These are phyloP conservation scores for Brachirus orientalis DNA, from an alignment of 2,113 vertebrate species.

Conservation along the genomic window DNA sequence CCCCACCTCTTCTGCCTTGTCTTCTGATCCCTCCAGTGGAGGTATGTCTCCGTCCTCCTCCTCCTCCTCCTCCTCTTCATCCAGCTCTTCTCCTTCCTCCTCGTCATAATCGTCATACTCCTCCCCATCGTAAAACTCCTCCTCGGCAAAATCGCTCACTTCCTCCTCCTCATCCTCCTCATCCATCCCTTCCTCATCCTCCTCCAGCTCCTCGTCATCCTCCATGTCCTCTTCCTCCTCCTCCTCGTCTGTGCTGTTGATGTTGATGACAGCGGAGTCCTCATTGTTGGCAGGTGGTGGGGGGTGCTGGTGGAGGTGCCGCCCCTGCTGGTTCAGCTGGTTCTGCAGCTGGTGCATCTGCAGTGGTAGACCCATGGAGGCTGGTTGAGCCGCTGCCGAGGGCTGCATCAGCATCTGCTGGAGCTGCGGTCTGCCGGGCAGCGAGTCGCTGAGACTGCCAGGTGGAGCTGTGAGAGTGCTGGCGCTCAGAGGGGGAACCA, in stretches of 20 bases:
- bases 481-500: slow-evolving; percentile 73
- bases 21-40: slow-evolving; percentile 69
- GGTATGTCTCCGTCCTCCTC: slow-evolving; percentile 73
- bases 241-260: slow-evolving; percentile 91
- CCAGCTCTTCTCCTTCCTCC: slow-evolving; percentile 66
- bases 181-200: slow-evolving; percentile 81
- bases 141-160: slow-evolving; percentile 79
- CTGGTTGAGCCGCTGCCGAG: slow-evolving; percentile 36
- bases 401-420: slow-evolving; percentile 85
- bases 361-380: slow-evolving; percentile 58
- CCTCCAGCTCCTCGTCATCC: slow-evolving; percentile 84
- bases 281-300: slow-evolving; percentile 72
- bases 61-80: slow-evolving; percentile 69
- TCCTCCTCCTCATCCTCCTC: slow-evolving; percentile 86
- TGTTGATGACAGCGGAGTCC: slow-evolving; percentile 88
- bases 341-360: slow-evolving; percentile 81
- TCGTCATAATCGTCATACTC: slow-evolving; percentile 76
- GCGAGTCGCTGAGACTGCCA: slow-evolving; percentile 60
- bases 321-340: slow-evolving; percentile 69
- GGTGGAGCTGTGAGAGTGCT: slow-evolving; percentile 51
- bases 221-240: slow-evolving; percentile 86
- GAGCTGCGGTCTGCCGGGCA: slow-evolving; percentile 75
- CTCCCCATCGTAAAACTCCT: slow-evolving; percentile 70
- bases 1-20: slow-evolving; percentile 56
- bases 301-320: slow-evolving; percentile 65